These are phyloP conservation scores for Agapornis roseicollis DNA, from an alignment of 2,113 vertebrate species.

Conservation along the genomic window DNA sequence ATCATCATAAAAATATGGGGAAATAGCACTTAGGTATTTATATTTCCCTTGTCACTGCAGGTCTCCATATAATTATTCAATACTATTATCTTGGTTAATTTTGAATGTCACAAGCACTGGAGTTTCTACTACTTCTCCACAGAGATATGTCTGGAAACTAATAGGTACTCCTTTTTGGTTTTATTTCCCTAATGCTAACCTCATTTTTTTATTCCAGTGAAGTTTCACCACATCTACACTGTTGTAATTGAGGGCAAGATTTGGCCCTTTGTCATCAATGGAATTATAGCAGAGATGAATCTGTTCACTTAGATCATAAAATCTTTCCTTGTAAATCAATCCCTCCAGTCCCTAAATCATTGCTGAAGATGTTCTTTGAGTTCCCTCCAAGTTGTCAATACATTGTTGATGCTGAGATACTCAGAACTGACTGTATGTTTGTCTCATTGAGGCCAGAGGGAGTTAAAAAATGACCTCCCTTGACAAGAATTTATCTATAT, in stretches of 20 bases:
- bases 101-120: neutral
- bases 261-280: slow-evolving; percentile 46
- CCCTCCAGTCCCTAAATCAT: slow-evolving; percentile 65
- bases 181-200: neutral
- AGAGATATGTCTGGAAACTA: neutral
- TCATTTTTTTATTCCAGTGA: neutral
- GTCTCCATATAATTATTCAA: slow-evolving; percentile 15
- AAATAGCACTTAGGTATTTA: slow-evolving; percentile 27
- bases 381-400: slow-evolving; percentile 73
- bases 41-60: slow-evolving; percentile 47
- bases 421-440: slow-evolving; percentile 68
- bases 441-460: slow-evolving; percentile 46
- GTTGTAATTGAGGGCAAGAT: slow-evolving; percentile 32
- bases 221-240: neutral
- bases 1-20: slow-evolving; percentile 27
- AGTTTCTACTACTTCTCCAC: neutral
- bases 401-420: slow-evolving; percentile 58
- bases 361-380: slow-evolving; percentile 68
- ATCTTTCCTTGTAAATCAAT: slow-evolving; percentile 74
- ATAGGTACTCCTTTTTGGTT: neutral
- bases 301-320: slow-evolving; percentile 60
- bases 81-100: slow-evolving; percentile 28
- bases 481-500: slow-evolving; percentile 58
- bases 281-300: slow-evolving; percentile 48
- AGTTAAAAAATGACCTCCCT: slow-evolving; percentile 37